Evolutionary conservation across 2,888 invertebrate species (phyloP), one percentile per base, ranked within the genome.

Genomic region (Rhabditoides inermis): DNA sequence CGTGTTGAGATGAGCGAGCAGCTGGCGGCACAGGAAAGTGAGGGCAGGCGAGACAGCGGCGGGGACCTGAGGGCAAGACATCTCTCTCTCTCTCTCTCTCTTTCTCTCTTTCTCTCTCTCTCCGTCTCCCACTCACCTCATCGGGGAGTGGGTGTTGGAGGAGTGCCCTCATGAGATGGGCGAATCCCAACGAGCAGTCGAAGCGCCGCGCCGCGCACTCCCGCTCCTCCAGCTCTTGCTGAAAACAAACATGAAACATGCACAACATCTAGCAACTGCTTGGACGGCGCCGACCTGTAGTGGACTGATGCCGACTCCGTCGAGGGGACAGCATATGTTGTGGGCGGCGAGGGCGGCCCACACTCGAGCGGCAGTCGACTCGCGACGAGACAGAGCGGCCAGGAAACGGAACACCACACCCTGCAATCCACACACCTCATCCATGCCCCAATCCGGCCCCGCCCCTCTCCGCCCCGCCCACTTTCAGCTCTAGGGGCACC

Each of bases 191-290:
- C 6, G 72, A 61, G 18, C 56, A 63, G 40, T 69, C 65, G 42
- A 67, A 73, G 25, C 61, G 49, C 28, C 63, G 65, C 22, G 41
- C 40, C 3, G 54, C 40, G 36, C 69, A 62, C 51, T 72, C 72
- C 40, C 61, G 49, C 42, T 71, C 66, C n/a, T 72, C 72, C 41
- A 72, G 50, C 39, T 72, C 72, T 40, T 61, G 56, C 58, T 72
- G 49, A 10, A 69, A 40, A 25, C 20, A 46, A 20, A 30, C n/a
- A 54, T 35, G 18, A 1, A n/a, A n/a, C 10, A 10, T 40, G 20
- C 15, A 1, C 40, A 40, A 32, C n/a, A 32, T 32, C 30, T 15
- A 35, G 20, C 7, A 36, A 18, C 18, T 37, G 55, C 66, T 51
- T 63, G 65, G 47, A 71, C n/a, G n/a, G n/a, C n/a, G n/a, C n/a